These are phyloP conservation scores for Imbricaverruca yamaguchii DNA, from an alignment of 2,888 invertebrate genomes.

Conservation along the genomic window DNA sequence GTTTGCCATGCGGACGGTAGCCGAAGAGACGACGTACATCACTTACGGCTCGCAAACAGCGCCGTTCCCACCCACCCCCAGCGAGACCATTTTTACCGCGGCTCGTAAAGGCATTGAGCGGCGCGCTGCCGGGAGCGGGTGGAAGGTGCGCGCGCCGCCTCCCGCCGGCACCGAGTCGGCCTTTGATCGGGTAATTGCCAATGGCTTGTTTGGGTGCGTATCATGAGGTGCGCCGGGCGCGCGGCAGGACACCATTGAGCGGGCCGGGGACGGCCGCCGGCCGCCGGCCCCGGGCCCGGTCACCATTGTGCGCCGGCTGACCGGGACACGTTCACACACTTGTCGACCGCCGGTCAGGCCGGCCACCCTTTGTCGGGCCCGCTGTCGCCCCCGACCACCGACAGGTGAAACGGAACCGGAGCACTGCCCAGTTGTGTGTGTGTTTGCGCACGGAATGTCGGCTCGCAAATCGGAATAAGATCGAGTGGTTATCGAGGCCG, in stretches of 20 bases:
- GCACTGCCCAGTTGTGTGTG: slow-evolving; percentile 5
- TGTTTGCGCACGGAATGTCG: neutral
- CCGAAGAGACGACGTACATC: neutral
- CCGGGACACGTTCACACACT: slow-evolving; percentile 4
- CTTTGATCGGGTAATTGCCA: slow-evolving; percentile 1
- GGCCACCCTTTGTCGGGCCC: neutral
- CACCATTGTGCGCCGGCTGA: neutral
- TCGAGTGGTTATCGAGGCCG: neutral
- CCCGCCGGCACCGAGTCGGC: neutral
- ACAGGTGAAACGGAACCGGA: slow-evolving; percentile 1
- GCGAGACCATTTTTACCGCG: neutral
- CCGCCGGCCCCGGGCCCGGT: neutral
- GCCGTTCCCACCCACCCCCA: neutral
- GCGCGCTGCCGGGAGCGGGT: neutral
- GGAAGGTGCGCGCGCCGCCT: neutral
- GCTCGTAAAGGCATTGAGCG: neutral
- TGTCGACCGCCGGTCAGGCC: neutral
- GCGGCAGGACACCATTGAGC: neutral
- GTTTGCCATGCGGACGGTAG: slow-evolving; percentile 10
- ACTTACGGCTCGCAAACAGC: neutral
- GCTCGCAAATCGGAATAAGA: neutral
- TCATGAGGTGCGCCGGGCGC: neutral
- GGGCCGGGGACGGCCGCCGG: neutral
- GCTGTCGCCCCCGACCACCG: neutral
- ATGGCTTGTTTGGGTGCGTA: slow-evolving; percentile 21